phyloP scores from a whole-genome alignment of 2,113 vertebrate species.

The Neolamprologus toae region DNA sequence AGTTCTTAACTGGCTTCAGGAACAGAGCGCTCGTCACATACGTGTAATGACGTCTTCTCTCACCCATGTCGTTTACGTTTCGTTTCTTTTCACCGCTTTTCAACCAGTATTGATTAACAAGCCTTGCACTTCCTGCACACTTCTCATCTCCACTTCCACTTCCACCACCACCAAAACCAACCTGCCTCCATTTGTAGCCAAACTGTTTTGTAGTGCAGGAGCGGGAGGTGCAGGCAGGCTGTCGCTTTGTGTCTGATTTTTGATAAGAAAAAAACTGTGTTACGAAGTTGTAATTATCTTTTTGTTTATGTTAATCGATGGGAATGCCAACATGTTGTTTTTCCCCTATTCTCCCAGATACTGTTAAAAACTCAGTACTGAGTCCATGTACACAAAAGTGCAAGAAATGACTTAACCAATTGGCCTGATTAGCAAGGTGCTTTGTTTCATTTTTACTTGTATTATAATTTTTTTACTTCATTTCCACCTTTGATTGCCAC shows the following conservation, averaged over 20 bases:
- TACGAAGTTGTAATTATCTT: background rate
- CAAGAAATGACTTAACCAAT: background rate
- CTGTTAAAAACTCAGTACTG: background rate
- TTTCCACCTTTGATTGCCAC: background rate
- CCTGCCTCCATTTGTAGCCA: background rate
- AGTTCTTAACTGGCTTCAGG: slow-evolving; percentile 20
- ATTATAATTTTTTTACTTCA: background rate
- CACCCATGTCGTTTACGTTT: background rate
- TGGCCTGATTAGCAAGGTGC: background rate
- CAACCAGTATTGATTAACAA: background rate
- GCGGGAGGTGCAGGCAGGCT: background rate
- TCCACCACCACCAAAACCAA: background rate
- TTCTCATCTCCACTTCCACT: background rate
- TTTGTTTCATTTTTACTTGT: background rate
- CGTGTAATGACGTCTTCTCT: background rate
- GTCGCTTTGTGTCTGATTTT: background rate
- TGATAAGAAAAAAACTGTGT: background rate
- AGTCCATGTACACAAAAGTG: background rate
- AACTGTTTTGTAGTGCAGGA: background rate
- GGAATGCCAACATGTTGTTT: background rate
- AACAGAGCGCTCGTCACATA: slow-evolving; percentile 15
- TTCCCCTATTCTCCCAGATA: background rate
- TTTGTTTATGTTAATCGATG: background rate
- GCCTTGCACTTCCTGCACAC: background rate
- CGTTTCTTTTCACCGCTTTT: background rate